Evolutionary conservation across 2,113 vertebrate genomes (phyloP).

Genomic region (Mormyrus iriodes): DNA sequence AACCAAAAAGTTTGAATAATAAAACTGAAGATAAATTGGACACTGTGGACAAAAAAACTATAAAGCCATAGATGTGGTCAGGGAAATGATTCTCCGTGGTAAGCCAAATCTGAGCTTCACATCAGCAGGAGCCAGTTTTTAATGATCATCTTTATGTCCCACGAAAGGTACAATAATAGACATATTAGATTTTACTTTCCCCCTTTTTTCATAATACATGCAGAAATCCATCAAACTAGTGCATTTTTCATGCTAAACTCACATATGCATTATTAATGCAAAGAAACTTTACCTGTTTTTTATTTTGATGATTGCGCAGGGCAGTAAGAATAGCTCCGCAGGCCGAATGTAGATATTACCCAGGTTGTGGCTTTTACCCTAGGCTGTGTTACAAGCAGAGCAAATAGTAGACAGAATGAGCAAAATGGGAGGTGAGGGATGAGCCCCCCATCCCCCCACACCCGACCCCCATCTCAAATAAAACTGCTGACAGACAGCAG

Average conservation of each 20-base stretch:
- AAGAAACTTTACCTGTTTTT: background rate
- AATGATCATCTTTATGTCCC: background rate
- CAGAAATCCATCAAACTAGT: background rate
- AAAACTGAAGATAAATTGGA: background rate
- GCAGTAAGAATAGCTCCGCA: background rate
- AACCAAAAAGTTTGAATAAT: background rate
- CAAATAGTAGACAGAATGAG: background rate
- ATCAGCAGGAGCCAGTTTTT: background rate
- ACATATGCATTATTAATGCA: background rate
- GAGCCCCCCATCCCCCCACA: background rate
- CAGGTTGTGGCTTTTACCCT: background rate
- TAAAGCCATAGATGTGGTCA: background rate
- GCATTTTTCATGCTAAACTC: background rate
- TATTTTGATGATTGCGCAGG: background rate
- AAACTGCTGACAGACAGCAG: constrained; percentile 5
- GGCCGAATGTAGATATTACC: background rate
- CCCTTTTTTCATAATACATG: background rate
- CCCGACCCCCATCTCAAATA: background rate
- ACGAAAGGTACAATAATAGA: background rate
- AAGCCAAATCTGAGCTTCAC: background rate
- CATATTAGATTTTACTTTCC: background rate
- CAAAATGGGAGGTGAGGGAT: background rate
- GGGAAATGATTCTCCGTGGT: background rate
- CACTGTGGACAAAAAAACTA: background rate
- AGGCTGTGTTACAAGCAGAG: background rate